A percentile compares a stretch with the other conserved stretches of the same genome.
Conservation (phyloP, 1,140 invertebrate genomes). For the Meloidogyne floridensis region DNA sequence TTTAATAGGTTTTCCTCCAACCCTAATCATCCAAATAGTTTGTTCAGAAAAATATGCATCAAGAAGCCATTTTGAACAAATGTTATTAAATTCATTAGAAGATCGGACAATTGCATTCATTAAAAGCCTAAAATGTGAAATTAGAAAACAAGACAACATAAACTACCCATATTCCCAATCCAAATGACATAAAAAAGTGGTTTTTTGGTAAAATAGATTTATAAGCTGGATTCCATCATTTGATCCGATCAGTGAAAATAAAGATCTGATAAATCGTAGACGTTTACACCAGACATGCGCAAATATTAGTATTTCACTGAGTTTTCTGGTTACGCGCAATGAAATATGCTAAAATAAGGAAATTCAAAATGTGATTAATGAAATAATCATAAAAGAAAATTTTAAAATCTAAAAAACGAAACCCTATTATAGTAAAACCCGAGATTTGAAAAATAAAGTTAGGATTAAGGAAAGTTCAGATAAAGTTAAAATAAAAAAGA, state of each 20-base stretch:
- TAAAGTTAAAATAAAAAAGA: background rate
- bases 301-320: background rate
- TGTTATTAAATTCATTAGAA: background rate
- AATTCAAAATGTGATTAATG: too few species aligned
- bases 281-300: background rate
- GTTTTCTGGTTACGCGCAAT: background rate
- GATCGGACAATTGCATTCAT: background rate
- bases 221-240: conserved; percentile 8
- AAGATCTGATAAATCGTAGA: conserved; percentile 14
- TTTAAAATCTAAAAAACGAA: background rate
- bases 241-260: background rate
- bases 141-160: background rate
- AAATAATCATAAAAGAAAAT: background rate
- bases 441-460: background rate
- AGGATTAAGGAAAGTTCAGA: background rate
- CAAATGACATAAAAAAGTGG: background rate
- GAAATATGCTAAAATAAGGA: background rate
- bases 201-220: background rate
- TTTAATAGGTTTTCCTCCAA: background rate
- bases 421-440: background rate
- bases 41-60: background rate
- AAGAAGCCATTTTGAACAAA: conserved; percentile 13
- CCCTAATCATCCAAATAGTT: conserved; percentile 1
- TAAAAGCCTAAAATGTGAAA: conserved; percentile 6
- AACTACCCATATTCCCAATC: background rate